phyloP scores from a whole-genome alignment of 2,113 vertebrate genomes.

The Glareola pratincola region DNA sequence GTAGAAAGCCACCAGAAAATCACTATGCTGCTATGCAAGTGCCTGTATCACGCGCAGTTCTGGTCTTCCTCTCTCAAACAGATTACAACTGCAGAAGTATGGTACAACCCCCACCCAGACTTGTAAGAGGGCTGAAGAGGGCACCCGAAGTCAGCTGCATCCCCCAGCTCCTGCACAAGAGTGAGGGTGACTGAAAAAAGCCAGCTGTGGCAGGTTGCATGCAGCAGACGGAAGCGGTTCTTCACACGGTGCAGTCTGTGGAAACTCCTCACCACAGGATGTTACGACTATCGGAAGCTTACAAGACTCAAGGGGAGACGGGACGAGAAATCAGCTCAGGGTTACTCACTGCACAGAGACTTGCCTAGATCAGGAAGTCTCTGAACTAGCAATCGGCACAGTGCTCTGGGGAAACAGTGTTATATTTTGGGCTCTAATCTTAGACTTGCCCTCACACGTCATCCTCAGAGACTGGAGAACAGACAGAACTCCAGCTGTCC shows the following conservation, averaged over 20 bases:
- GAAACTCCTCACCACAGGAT: neutral
- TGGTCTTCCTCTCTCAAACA: neutral
- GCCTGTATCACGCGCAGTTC: no score
- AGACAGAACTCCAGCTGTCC: neutral
- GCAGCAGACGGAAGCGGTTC: fast-evolving
- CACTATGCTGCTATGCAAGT: neutral
- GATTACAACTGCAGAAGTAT: neutral
- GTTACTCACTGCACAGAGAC: neutral
- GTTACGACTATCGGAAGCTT: neutral
- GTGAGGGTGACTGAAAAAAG: neutral
- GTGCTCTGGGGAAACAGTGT: neutral
- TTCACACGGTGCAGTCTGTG: fast-evolving
- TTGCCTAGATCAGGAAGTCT: neutral
- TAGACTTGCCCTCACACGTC: neutral
- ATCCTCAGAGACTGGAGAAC: neutral
- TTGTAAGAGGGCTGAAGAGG: neutral
- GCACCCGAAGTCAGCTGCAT: neutral
- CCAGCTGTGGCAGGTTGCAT: neutral
- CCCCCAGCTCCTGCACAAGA: neutral
- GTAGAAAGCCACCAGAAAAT: neutral
- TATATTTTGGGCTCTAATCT: neutral
- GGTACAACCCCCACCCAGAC: neutral
- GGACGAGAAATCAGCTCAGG: neutral
- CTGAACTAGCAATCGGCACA: neutral
- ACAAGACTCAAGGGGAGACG: neutral